phyloP scores from a whole-genome alignment of 2,888 invertebrate genomes.

The Pristionchus maxplancki region DNA sequence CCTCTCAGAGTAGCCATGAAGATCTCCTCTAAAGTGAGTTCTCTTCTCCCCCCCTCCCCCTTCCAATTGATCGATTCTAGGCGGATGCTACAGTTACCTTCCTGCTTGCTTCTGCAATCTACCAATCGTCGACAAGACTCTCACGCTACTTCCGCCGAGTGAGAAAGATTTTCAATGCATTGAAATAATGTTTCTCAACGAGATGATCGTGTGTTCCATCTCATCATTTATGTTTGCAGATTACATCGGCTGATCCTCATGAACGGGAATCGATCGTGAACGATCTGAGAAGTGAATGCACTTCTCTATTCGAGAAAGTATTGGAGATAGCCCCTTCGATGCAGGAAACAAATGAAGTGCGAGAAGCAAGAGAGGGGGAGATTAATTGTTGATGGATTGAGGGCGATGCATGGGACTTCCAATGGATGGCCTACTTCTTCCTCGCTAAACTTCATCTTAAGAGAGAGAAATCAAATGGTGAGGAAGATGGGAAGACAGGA shows the following conservation, averaged over 20 bases:
- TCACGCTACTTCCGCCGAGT: conserved; percentile 54
- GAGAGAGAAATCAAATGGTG: conserved; percentile 22
- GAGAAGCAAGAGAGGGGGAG: not conserved
- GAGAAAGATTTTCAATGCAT: not conserved
- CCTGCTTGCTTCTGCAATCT: conserved; percentile 58
- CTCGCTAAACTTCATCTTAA: conserved; percentile 62
- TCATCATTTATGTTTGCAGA: not conserved
- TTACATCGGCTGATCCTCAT: conserved; percentile 3
- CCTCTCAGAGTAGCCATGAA: conserved; percentile 36
- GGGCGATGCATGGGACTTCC: conserved; percentile 56
- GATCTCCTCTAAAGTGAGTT: not conserved
- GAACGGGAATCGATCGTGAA: not conserved
- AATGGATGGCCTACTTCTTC: conserved; percentile 66
- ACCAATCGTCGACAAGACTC: conserved; percentile 62
- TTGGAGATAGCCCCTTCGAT: conserved; percentile 6
- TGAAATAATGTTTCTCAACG: not conserved
- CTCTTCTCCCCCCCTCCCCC: not conserved
- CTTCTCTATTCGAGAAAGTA: conserved; percentile 37
- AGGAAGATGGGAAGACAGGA: conserved; percentile 40
- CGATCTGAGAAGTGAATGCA: not conserved
- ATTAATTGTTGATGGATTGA: not conserved
- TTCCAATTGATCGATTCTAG: not conserved
- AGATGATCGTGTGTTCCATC: no score
- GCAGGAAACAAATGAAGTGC: conserved; percentile 8
- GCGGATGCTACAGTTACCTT: conserved; percentile 55